Percentiles rank a stretch among this genome's conserved stretches.
Conservation (phyloP, 2,113 vertebrate genomes). For the Strigops habroptila region DNA sequence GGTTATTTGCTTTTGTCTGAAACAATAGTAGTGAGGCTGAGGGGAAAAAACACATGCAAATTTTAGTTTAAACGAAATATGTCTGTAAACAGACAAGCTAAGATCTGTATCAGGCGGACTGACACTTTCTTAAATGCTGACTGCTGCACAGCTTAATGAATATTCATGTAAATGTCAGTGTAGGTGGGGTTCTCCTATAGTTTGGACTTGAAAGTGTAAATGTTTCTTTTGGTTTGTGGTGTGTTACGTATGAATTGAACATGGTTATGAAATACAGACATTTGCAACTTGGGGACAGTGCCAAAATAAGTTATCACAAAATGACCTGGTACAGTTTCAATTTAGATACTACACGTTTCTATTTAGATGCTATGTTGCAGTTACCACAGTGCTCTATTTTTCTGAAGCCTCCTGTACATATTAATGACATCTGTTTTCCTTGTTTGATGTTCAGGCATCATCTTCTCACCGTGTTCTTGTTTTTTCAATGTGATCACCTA, state of each 20-base stretch:
- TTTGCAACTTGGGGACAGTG: not conserved
- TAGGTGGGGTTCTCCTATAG: not conserved
- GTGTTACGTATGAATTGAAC: not conserved
- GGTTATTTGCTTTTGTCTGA: not conserved
- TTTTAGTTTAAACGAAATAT: not conserved
- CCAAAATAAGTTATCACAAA: not conserved
- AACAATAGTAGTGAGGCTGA: not conserved
- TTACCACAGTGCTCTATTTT: not conserved
- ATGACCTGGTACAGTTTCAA: not conserved
- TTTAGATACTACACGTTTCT: not conserved
- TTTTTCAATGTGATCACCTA: not conserved
- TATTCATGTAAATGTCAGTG: not conserved
- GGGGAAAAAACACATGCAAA: not conserved
- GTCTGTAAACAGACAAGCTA: not conserved
- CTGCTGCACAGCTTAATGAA: not conserved
- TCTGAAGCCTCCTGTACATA: not conserved
- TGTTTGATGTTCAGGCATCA: not conserved
- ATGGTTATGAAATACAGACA: not conserved
- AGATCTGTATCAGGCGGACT: not conserved
- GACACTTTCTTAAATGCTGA: not conserved
- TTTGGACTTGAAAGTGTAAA: not conserved
- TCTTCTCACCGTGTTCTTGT: not conserved
- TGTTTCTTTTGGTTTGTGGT: not conserved
- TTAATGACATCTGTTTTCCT: not conserved
- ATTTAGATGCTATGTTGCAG: not conserved